phyloP scores from a whole-genome alignment of 2,797 vertebrate species.

The Brotogeris chrysoptera region DNA sequence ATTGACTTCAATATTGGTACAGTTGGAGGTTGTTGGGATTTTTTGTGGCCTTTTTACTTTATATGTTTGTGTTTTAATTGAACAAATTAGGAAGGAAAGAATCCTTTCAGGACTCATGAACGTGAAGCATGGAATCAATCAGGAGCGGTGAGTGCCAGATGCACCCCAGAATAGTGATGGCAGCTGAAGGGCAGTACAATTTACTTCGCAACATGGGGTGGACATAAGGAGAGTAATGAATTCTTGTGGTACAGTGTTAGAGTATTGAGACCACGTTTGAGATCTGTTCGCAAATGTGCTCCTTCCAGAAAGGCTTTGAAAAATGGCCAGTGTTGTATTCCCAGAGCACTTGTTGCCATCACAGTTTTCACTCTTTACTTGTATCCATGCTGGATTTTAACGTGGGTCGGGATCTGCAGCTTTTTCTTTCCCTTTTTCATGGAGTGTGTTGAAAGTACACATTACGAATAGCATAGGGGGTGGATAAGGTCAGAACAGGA shows the following conservation, averaged over 20 bases:
- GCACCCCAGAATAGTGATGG: background rate
- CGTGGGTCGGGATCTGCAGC: background rate
- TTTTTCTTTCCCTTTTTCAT: background rate
- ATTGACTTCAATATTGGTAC: background rate
- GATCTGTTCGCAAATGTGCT: background rate
- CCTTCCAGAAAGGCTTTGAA: background rate
- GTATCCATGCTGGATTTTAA: background rate
- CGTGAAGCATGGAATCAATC: background rate
- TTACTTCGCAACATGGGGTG: background rate
- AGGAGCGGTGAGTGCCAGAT: background rate
- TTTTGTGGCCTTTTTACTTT: background rate
- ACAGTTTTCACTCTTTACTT: background rate
- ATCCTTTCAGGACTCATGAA: background rate
- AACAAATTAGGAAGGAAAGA: background rate
- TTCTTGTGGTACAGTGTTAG: background rate
- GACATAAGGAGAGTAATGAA: background rate
- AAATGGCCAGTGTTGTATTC: background rate
- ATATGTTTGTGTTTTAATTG: background rate
- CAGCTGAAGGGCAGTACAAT: background rate
- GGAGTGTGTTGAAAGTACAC: background rate
- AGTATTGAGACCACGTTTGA: background rate
- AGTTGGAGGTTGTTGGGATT: background rate
- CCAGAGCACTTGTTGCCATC: background rate
- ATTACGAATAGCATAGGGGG: rapidly evolving
- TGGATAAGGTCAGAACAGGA: background rate